Evolutionary conservation across 2,797 vertebrate genomes (phyloP).

Genomic region (Paguma larvata): DNA sequence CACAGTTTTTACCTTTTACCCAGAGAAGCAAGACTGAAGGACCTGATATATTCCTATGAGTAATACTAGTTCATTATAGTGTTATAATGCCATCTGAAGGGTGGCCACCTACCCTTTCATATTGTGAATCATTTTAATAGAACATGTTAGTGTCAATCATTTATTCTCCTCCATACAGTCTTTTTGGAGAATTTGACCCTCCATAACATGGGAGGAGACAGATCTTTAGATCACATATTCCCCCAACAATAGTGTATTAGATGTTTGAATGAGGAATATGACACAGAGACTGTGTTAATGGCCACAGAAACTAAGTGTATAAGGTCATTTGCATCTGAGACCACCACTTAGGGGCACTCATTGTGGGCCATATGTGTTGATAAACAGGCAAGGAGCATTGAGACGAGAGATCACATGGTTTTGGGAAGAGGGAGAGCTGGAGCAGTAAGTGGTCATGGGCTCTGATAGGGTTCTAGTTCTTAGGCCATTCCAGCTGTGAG

Average conservation of each 20-base stretch:
- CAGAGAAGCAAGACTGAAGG: conserved; percentile 14
- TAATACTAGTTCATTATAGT: background rate
- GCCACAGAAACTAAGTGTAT: background rate
- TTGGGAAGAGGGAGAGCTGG: background rate
- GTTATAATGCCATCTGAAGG: background rate
- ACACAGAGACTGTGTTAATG: background rate
- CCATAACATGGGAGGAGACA: background rate
- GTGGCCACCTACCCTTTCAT: background rate
- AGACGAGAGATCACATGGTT: background rate
- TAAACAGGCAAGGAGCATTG: background rate
- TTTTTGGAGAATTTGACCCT: conserved; percentile 28
- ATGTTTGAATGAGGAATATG: conserved; percentile 29
- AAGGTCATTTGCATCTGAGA: background rate
- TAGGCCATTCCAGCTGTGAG: background rate
- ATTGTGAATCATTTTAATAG: background rate
- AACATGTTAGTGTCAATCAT: background rate
- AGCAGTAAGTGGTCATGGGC: background rate
- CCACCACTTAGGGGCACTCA: background rate
- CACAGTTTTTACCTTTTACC: conserved; percentile 47
- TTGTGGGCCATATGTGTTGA: background rate
- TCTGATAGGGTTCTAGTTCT: background rate
- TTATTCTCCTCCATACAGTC: background rate
- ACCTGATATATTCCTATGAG: background rate
- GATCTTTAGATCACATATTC: background rate
- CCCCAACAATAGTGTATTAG: background rate